phyloP scores from a whole-genome alignment of 2,113 vertebrate species.

The Miniopterus natalensis region DNA sequence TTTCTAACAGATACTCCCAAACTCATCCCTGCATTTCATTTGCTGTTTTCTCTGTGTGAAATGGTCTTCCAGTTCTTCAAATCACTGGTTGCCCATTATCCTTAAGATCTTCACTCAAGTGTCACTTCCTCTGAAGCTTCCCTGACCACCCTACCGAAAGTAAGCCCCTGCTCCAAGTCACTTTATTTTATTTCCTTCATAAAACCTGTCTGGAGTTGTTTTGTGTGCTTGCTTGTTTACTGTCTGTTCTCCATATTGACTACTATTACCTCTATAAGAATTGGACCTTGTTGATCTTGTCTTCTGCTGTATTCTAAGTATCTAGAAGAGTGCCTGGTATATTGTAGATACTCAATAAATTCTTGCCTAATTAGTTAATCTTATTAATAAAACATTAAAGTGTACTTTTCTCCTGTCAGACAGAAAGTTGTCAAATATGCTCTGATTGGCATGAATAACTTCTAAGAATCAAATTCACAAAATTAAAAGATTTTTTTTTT shows the following conservation, averaged over 20 bases:
- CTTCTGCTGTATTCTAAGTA: background rate
- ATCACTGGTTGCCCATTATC: background rate
- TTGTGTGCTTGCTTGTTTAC: background rate
- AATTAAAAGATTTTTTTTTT: background rate
- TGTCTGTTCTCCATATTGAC: background rate
- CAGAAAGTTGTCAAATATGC: background rate
- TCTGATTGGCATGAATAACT: conserved; percentile 36
- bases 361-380: background rate
- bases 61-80: background rate
- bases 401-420: background rate
- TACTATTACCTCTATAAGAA: background rate
- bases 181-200: background rate
- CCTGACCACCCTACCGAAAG: background rate
- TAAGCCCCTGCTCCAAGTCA: background rate
- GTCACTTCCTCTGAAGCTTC: background rate
- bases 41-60: background rate
- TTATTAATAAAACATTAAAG: background rate
- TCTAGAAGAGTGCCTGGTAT: background rate
- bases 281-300: background rate
- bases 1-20: background rate
- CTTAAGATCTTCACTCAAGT: background rate
- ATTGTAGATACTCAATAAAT: background rate
- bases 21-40: background rate
- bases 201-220: background rate
- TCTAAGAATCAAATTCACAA: conserved; percentile 34